These are phyloP conservation scores for Bovichtus variegatus DNA, from an alignment of 2,797 vertebrate genomes.

Conservation along the genomic window DNA sequence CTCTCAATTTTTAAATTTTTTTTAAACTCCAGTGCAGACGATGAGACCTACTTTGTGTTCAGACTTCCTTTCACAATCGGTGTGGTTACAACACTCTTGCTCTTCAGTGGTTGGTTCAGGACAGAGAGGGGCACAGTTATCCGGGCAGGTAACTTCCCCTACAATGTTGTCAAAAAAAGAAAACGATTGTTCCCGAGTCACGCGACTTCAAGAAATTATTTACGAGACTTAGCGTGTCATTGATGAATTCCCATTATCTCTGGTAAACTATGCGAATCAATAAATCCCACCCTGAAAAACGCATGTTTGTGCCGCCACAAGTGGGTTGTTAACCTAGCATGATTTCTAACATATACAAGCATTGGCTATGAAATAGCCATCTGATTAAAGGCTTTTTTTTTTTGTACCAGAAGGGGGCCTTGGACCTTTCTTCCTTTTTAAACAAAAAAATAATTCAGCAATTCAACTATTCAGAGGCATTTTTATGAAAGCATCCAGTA, in stretches of 20 bases:
- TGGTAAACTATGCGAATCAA: constrained; percentile 7
- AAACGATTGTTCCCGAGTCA: background rate
- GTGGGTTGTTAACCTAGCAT: no score
- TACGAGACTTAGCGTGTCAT: background rate
- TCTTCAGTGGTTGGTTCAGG: constrained; percentile 97
- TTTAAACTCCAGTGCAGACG: background rate
- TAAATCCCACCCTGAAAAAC: background rate
- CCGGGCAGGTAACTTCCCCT: constrained; percentile 95
- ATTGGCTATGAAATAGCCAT: no score
- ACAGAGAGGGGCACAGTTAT: constrained; percentile 97
- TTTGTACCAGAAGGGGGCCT: no score
- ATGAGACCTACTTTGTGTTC: constrained; percentile 91
- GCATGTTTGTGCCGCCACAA: no score
- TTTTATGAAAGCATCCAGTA: background rate
- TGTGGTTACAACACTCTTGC: constrained; percentile 93
- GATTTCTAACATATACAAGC: no score
- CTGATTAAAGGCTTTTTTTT: no score
- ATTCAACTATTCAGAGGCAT: background rate
- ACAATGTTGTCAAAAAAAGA: constrained; percentile 7
- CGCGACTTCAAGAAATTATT: background rate
- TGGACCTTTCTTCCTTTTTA: no score
- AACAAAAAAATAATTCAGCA: constrained; percentile 7
- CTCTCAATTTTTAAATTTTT: no score
- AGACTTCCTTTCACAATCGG: constrained; percentile 97
- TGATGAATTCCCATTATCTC: background rate